Percentiles rank a stretch among this genome's conserved stretches.
phyloP scores from a whole-genome alignment of 2,888 invertebrate genomes.

The Philaethria dido region DNA sequence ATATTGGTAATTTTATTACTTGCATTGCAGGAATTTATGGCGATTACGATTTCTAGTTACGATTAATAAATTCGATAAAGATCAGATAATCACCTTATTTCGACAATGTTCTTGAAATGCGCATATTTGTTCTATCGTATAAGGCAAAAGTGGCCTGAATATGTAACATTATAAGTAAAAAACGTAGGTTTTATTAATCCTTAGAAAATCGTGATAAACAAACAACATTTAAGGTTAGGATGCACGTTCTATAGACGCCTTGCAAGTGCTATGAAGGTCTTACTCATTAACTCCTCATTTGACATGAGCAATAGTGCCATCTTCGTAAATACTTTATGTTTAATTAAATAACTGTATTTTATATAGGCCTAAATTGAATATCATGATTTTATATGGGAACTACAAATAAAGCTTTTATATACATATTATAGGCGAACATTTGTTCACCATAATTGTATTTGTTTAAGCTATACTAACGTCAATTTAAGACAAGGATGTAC shows the following conservation, averaged over 20 bases:
- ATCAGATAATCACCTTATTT: background rate
- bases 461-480: background rate
- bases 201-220: conserved; percentile 11
- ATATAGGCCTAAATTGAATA: background rate
- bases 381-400: background rate
- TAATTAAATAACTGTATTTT: conserved; percentile 9
- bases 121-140: background rate
- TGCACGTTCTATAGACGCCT: conserved; percentile 11
- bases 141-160: background rate
- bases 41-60: background rate
- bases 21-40: background rate
- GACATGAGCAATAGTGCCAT: conserved; percentile 18
- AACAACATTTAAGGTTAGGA: conserved; percentile 17
- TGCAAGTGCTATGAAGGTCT: conserved; percentile 16
- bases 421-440: background rate
- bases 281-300: conserved; percentile 10
- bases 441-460: background rate
- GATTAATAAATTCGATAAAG: conserved; percentile 2
- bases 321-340: conserved; percentile 23
- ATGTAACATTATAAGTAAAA: background rate
- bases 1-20: background rate
- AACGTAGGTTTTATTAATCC: conserved; percentile 5
- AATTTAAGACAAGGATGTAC: background rate
- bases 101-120: background rate
- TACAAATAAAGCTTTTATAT: background rate